Percentiles rank a stretch among this genome's conserved stretches.
phyloP scores from a whole-genome alignment of 2,797 vertebrate species.

The Falco naumanni region DNA sequence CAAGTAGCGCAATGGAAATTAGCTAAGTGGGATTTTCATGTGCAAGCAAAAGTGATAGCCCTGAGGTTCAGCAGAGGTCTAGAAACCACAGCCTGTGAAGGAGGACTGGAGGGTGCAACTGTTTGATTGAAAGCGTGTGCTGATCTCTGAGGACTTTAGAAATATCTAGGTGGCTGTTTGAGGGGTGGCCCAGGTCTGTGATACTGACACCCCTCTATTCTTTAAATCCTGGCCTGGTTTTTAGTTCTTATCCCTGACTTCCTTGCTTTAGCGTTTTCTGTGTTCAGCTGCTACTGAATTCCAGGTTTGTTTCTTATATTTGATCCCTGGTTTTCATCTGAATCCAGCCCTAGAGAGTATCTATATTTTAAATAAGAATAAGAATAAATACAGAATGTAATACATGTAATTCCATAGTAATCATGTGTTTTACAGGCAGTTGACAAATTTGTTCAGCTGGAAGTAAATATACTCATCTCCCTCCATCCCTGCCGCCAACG shows the following conservation, averaged over 20 bases:
- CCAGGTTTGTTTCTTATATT: neutral
- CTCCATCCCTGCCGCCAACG: neutral
- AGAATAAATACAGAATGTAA: conserved; percentile 16
- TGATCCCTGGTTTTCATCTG: neutral
- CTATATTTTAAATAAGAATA: neutral
- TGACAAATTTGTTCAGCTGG: conserved; percentile 58
- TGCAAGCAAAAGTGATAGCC: rapidly evolving
- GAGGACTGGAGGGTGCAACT: neutral
- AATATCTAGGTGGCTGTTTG: neutral
- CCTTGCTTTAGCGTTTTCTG: neutral
- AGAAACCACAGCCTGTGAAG: neutral
- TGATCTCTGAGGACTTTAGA: neutral
- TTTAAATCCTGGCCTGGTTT: neutral
- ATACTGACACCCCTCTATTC: neutral
- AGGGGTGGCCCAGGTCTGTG: neutral
- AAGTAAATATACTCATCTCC: conserved; percentile 6
- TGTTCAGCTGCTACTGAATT: neutral
- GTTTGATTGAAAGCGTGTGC: neutral
- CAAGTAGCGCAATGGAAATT: neutral
- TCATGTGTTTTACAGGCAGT: conserved; percentile 36
- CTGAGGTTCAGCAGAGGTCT: neutral
- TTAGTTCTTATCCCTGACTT: neutral
- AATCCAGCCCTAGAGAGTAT: conserved; percentile 3
- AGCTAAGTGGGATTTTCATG: neutral
- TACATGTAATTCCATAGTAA: conserved; percentile 53